phyloP scores from a whole-genome alignment of 2,113 vertebrate genomes.

The Laticauda laticaudata region DNA sequence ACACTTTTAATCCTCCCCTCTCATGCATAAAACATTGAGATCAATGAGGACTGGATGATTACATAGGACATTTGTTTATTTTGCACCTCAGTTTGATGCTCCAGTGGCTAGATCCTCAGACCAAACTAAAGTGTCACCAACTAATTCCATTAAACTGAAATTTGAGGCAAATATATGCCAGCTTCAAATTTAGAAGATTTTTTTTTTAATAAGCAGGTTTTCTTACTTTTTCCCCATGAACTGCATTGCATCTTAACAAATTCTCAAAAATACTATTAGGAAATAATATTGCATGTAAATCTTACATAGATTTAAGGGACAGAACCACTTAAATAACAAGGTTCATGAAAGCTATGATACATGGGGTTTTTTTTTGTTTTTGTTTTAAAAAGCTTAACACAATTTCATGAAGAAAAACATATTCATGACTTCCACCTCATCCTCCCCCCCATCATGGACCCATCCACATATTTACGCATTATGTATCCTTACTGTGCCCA shows the following conservation, averaged over 20 bases:
- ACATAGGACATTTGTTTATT: neutral
- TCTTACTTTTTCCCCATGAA: neutral
- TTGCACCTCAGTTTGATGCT: neutral
- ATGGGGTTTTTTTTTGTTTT: neutral
- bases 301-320: neutral
- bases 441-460: neutral
- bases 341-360: neutral
- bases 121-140: neutral
- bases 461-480: neutral
- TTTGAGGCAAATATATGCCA: neutral
- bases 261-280: neutral
- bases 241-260: neutral
- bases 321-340: neutral
- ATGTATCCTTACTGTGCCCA: neutral
- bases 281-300: neutral
- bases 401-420: neutral
- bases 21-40: neutral
- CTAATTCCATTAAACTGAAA: neutral
- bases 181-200: neutral
- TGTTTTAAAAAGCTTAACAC: neutral
- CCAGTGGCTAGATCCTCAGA: neutral
- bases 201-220: neutral
- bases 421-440: neutral
- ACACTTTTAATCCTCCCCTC: constrained; percentile 15
- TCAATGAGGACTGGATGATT: neutral